A percentile compares a stretch with the other conserved stretches of the same genome.
These are phyloP conservation scores for Heliornis fulica DNA, from an alignment of 2,113 vertebrate species.

Conservation along the genomic window DNA sequence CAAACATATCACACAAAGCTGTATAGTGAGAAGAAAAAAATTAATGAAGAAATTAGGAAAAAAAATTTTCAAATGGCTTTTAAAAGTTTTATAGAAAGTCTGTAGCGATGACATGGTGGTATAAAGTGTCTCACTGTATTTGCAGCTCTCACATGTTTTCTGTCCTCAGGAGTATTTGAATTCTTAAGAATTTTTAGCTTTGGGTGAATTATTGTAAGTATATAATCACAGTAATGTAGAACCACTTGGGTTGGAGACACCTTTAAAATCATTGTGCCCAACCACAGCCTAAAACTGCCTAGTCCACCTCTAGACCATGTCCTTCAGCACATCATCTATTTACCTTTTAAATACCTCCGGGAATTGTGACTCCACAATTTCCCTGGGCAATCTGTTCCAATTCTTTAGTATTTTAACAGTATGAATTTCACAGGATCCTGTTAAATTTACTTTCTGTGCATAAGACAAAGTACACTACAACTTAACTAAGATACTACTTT, in stretches of 20 bases:
- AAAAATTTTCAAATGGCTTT: neutral
- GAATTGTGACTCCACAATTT: too few species aligned
- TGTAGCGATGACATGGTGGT: neutral
- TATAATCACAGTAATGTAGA: too few species aligned
- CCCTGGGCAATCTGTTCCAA: too few species aligned
- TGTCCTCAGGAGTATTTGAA: neutral
- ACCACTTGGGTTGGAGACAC: too few species aligned
- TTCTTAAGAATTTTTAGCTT: neutral
- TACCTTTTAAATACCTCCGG: too few species aligned
- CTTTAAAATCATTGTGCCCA: too few species aligned
- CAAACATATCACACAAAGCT: neutral
- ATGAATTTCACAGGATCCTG: neutral
- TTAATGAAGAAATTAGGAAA: neutral
- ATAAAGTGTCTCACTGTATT: neutral
- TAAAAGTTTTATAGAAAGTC: neutral
- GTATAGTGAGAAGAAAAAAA: neutral
- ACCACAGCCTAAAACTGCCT: too few species aligned
- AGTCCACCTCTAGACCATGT: too few species aligned
- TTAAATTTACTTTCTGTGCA: neutral
- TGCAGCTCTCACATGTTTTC: neutral
- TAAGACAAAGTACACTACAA: neutral
- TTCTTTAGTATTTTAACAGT: neutral
- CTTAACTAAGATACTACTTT: neutral
- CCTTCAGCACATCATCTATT: too few species aligned
- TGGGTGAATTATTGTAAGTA: neutral